A percentile compares a stretch with the other conserved stretches of the same genome.
phyloP scores from a whole-genome alignment of 2,113 vertebrate genomes.

The Pterocles orientalis region DNA sequence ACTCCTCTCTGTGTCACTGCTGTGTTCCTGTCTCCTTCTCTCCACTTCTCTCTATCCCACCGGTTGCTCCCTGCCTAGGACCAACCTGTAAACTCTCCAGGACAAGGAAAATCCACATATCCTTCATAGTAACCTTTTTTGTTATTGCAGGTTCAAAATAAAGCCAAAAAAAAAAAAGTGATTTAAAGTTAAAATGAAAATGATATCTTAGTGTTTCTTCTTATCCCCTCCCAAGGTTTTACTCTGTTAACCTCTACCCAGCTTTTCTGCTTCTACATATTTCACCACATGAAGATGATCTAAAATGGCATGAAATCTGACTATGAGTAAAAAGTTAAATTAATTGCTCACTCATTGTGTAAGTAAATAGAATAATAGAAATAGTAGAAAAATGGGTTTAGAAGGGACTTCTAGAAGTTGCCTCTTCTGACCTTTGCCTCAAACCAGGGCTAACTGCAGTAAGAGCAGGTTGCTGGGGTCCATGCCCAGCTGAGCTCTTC shows the following conservation, averaged over 20 bases:
- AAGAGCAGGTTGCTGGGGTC: neutral
- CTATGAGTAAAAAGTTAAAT: slow-evolving; percentile 33
- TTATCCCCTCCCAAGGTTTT: slow-evolving; percentile 34
- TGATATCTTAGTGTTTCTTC: slow-evolving; percentile 19
- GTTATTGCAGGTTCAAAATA: slow-evolving; percentile 4
- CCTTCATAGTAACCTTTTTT: slow-evolving; percentile 5
- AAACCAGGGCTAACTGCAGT: neutral
- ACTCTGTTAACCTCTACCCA: slow-evolving; percentile 35
- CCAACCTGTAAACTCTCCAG: neutral
- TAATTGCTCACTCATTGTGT: slow-evolving; percentile 40
- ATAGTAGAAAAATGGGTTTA: neutral
- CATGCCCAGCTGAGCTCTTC: neutral
- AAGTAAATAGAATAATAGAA: slow-evolving; percentile 5
- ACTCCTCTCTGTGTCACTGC: neutral
- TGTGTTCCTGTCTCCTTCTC: neutral
- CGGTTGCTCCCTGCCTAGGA: fast-evolving
- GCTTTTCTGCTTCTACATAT: slow-evolving; percentile 50
- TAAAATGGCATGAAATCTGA: slow-evolving; percentile 33
- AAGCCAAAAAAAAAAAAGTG: neutral
- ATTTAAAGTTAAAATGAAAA: slow-evolving; percentile 56
- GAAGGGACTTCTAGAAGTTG: neutral
- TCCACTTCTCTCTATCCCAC: neutral
- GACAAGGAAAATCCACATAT: neutral
- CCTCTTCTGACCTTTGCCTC: neutral
- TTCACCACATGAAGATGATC: slow-evolving; percentile 26